Evolutionary conservation across 2,888 invertebrate genomes (phyloP).

Genomic region (Maniola hyperantus): DNA sequence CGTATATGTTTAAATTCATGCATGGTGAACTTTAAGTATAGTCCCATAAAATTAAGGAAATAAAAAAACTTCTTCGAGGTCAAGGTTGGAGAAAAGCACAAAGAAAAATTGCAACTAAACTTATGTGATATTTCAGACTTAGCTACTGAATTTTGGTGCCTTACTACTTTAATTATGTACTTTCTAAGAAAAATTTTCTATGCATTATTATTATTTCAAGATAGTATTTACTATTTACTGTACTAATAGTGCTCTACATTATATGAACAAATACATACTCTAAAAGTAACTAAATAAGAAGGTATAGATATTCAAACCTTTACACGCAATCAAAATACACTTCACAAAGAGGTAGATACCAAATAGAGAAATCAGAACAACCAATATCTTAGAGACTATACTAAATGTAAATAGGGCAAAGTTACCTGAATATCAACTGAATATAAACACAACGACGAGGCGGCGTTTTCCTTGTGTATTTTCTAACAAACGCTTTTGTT

Average conservation of each 20-base stretch:
- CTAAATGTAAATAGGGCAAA: constrained; percentile 13
- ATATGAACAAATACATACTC: background rate
- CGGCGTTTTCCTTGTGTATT: background rate
- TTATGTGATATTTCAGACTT: background rate
- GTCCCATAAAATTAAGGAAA: too few relatives aligned
- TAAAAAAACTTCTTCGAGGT: background rate
- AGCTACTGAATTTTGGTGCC: background rate
- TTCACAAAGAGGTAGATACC: background rate
- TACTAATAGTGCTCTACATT: background rate
- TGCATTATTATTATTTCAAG: background rate
- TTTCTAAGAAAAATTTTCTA: background rate
- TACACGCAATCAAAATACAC: constrained; percentile 5
- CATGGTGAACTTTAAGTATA: too few relatives aligned
- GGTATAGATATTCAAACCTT: background rate
- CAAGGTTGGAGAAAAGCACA: accelerated
- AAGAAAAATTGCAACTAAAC: too few relatives aligned
- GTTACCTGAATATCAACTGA: constrained; percentile 13
- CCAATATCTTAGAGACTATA: background rate
- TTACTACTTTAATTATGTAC: background rate
- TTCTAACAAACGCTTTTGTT: background rate
- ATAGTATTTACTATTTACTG: background rate
- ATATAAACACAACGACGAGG: background rate
- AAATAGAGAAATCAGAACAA: constrained; percentile 10
- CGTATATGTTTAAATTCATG: too few relatives aligned
- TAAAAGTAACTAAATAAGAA: background rate